phyloP scores from a whole-genome alignment of 2,888 invertebrate genomes.

The Rhopalosiphum nymphaeae region DNA sequence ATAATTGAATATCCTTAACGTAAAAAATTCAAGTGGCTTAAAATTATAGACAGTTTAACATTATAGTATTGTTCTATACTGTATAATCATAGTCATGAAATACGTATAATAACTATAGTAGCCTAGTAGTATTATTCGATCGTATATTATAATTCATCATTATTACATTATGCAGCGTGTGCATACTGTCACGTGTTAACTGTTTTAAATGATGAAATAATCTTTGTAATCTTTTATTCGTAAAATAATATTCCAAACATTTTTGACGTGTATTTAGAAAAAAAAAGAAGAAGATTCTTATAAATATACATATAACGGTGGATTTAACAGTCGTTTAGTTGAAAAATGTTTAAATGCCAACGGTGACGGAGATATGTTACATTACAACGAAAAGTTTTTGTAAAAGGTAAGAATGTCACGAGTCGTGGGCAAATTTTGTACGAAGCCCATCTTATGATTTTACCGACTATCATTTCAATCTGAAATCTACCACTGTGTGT shows the following conservation, averaged over 20 bases:
- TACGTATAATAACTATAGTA: background rate
- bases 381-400: background rate
- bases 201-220: background rate
- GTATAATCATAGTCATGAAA: background rate
- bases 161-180: background rate
- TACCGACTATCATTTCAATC: background rate
- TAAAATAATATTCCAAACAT: background rate
- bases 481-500: background rate
- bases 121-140: background rate
- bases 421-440: background rate
- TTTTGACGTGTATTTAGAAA: background rate
- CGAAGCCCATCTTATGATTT: background rate
- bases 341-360: background rate
- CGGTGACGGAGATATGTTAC: background rate
- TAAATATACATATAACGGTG: background rate
- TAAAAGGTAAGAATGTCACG: background rate
- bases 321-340: background rate
- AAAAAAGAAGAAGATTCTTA: background rate
- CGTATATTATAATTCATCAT: background rate
- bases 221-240: background rate
- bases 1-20: background rate
- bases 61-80: background rate
- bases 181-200: conserved; percentile 8
- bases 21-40: background rate
- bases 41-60: background rate